phyloP scores from a whole-genome alignment of 35 echinoderm and acorn worm species.

The Eucidaris tribuloides region DNA sequence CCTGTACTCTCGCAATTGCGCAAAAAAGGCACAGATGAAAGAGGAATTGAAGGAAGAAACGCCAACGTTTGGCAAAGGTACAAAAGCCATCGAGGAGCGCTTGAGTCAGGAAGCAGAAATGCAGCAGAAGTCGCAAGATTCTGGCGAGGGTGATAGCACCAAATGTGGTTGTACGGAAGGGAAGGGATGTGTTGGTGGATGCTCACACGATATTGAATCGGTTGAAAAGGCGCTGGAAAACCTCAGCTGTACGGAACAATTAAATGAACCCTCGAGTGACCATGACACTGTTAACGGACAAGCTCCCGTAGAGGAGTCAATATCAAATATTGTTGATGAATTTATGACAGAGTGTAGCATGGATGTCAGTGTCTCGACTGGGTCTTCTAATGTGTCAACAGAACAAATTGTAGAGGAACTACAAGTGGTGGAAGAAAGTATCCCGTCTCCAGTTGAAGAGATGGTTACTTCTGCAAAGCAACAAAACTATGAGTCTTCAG shows the following conservation, averaged over 20 bases:
- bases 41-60: neutral
- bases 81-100: slow-evolving; percentile 1
- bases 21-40: slow-evolving; percentile 38
- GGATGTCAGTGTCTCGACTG: neutral
- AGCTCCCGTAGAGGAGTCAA: neutral
- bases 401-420: slow-evolving; percentile 25
- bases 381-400: slow-evolving; percentile 12
- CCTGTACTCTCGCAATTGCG: slow-evolving; percentile 51
- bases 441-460: neutral
- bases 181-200: neutral
- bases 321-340: slow-evolving; percentile 26
- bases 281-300: neutral
- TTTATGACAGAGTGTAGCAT: slow-evolving; percentile 24
- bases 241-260: neutral
- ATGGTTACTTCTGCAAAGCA: neutral
- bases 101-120: neutral
- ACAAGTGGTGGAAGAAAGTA: neutral
- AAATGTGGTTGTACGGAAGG: neutral
- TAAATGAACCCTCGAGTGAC: too few relatives aligned
- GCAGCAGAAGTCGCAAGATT: neutral
- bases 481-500: neutral
- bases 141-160: neutral
- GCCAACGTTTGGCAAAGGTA: neutral
- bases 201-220: slow-evolving; percentile 5
- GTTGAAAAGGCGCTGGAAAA: slow-evolving; percentile 14